Base-by-base conservation (phyloP, 2,113 vertebrate genomes). In the Lethenteron reissneri region DNA sequence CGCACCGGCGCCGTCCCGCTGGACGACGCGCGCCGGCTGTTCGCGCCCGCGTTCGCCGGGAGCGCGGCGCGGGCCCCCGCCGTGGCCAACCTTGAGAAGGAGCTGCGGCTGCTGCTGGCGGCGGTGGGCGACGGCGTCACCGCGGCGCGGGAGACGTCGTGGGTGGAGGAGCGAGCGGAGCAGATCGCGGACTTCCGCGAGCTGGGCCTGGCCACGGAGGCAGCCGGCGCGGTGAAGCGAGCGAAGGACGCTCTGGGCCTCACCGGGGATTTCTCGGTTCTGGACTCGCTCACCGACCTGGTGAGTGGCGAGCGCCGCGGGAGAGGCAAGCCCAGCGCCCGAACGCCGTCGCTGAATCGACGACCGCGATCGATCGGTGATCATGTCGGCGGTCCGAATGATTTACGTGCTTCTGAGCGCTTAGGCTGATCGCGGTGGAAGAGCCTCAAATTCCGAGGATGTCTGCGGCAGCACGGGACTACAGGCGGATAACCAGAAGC, bases 111-210 rank as follows among this genome's bases (percentile, higher is more conserved):
- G 41, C 41, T 41, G 41, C 41, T 41, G 41, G 41, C 41, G 41
- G 41, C 5, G 41, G 41, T 41, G 41, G 41, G 41, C 41, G 41
- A 41, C 41, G 41, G 41, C 41, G 41, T 41, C 41, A 6, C 41
- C 41, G 41, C 41, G 5, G 41, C 6, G 41, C 41, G 41, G 41
- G 41, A 41, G 41, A 41, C 41, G 41, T 41, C 41, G 3, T 97
- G 94, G 94, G 76, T 94, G 71, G 13, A 71, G 8, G 73, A 57
- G 59, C 80, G 91, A 2, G 74, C 87, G 11, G 73, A 76, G 70
- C 94, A 97, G 80, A 88, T 97, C 11, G 77, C 81, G 58, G 84
- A 96, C 14, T 97, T 88, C 75, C 85, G 92, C 1, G 83, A 88
- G 74, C 81, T 97, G 77, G 78, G 88, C 77, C 80, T 85, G 2